Percentiles rank a stretch among this genome's conserved stretches.
These are phyloP conservation scores for Apus apus DNA, from an alignment of 2,113 vertebrate species.

Conservation along the genomic window DNA sequence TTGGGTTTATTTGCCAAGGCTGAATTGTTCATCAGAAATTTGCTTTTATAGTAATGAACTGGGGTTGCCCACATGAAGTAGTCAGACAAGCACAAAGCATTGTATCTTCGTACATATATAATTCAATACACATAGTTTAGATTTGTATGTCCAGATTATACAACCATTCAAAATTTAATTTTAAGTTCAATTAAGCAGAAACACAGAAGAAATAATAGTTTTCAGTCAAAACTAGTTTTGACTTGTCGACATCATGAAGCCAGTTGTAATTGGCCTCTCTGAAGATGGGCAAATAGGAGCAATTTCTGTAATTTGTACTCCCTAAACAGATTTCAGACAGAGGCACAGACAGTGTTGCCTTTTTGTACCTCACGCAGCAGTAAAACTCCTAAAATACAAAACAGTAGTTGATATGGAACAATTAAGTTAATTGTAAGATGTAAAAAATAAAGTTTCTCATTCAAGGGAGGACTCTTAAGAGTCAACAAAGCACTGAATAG, in stretches of 20 bases:
- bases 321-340: neutral
- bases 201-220: neutral
- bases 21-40: neutral
- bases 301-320: neutral
- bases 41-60: neutral
- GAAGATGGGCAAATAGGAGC: neutral
- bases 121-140: neutral
- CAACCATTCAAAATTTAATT: neutral
- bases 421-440: neutral
- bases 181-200: neutral
- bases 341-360: accelerated
- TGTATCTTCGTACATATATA: neutral
- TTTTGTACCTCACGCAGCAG: neutral
- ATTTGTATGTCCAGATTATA: neutral
- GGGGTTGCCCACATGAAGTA: neutral
- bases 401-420: neutral
- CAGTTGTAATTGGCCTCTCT: neutral
- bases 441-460: neutral
- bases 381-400: neutral
- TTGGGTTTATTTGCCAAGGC: neutral
- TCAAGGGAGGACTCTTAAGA: neutral
- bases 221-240: neutral
- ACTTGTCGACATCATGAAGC: neutral
- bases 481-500: neutral
- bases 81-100: neutral